These are phyloP conservation scores for Cyanistes caeruleus DNA, from an alignment of 2,113 vertebrate species.

Conservation along the genomic window DNA sequence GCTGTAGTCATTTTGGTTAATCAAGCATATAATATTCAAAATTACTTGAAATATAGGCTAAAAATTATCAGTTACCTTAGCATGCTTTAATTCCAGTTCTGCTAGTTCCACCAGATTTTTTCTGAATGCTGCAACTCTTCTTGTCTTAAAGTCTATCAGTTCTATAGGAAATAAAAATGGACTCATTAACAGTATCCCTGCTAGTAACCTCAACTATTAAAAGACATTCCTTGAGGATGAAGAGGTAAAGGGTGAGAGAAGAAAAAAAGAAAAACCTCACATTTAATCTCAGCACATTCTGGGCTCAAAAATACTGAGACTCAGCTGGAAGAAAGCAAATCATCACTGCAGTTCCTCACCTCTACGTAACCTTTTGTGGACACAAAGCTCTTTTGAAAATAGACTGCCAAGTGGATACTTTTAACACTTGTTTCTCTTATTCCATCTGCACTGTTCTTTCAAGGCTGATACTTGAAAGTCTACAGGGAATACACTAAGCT, in stretches of 20 bases:
- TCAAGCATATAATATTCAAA: background rate
- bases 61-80: conserved; percentile 83
- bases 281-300: background rate
- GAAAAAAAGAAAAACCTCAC: background rate
- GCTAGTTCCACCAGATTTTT: conserved; percentile 99
- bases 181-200: background rate
- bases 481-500: background rate
- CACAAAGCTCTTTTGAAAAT: background rate
- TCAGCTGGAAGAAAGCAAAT: background rate
- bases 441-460: background rate
- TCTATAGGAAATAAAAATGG: conserved; percentile 74
- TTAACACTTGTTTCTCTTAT: background rate
- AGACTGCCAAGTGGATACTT: background rate
- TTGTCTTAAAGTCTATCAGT: conserved; percentile 96
- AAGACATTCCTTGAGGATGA: background rate
- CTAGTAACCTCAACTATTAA: background rate
- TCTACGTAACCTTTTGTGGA: background rate
- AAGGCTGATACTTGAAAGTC: background rate
- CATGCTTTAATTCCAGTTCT: conserved; percentile 98
- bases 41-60: background rate
- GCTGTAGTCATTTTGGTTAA: background rate
- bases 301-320: background rate
- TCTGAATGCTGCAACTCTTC: conserved; percentile 97
- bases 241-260: background rate
- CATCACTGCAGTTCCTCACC: background rate